Conservation (phyloP, 2,888 invertebrate species). For the Craniophora ligustri region DNA sequence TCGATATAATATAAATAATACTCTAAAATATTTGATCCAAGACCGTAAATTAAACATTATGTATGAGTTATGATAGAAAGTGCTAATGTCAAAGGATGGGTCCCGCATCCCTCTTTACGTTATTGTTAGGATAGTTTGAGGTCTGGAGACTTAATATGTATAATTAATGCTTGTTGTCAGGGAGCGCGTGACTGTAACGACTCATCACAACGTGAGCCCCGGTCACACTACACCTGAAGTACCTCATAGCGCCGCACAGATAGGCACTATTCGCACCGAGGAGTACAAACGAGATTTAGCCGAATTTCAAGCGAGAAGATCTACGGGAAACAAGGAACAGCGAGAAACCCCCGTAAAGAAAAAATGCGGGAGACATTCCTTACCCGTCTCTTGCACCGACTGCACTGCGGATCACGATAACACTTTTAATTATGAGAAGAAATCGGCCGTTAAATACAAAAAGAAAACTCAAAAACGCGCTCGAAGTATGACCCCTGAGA, state of each 20-base stretch:
- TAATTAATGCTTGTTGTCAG: constrained; percentile 61
- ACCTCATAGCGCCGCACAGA: constrained; percentile 57
- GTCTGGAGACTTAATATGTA: background rate
- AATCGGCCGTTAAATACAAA: constrained; percentile 78
- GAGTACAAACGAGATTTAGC: constrained; percentile 84
- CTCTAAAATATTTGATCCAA: too few species aligned
- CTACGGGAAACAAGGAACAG: constrained; percentile 67
- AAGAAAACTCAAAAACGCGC: constrained; percentile 72
- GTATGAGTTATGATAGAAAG: too few species aligned
- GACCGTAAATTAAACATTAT: too few species aligned
- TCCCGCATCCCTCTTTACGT: background rate
- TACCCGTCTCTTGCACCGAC: constrained; percentile 80
- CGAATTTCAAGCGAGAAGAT: constrained; percentile 84
- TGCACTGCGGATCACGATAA: constrained; percentile 77
- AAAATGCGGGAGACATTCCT: constrained; percentile 79
- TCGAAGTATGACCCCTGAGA: constrained; percentile 68
- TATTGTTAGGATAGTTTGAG: background rate
- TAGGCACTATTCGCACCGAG: constrained; percentile 83
- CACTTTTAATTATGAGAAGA: constrained; percentile 83
- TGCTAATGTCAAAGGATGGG: background rate
- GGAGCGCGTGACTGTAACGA: constrained; percentile 82
- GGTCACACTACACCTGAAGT: constrained; percentile 57
- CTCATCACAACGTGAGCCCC: constrained; percentile 68
- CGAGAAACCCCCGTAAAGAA: constrained; percentile 74
- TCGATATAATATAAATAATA: too few species aligned